Conservation (phyloP, 2,888 invertebrate species). For the Cosmopolites sordidus region DNA sequence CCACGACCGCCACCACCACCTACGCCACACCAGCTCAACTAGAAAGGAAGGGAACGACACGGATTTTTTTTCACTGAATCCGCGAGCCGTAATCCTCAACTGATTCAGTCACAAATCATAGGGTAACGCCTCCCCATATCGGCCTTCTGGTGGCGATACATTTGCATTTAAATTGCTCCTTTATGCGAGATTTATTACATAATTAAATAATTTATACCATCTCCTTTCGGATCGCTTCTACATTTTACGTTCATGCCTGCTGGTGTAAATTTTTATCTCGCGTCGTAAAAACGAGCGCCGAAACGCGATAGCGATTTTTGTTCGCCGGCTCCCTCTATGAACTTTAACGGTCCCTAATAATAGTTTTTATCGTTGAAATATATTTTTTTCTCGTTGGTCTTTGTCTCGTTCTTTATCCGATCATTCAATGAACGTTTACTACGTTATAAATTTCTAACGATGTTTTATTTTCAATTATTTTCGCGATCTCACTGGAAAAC, state of each 20-base stretch:
- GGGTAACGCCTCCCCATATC: slow-evolving; percentile 20
- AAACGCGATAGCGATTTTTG: too few relatives aligned
- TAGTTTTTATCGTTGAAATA: not conserved
- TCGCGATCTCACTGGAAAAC: too few relatives aligned
- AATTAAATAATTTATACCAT: slow-evolving; percentile 27
- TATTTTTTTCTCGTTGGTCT: not conserved
- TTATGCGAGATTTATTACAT: slow-evolving; percentile 28
- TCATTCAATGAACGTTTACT: not conserved
- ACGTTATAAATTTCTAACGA: not conserved
- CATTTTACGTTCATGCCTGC: slow-evolving; percentile 14
- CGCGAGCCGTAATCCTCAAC: slow-evolving; percentile 14
- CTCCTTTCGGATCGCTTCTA: slow-evolving; percentile 17
- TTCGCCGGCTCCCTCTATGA: not conserved
- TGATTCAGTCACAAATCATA: slow-evolving; percentile 25
- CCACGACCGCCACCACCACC: not conserved
- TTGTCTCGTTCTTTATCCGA: not conserved
- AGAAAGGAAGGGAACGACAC: not conserved
- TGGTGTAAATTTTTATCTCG: slow-evolving; percentile 17
- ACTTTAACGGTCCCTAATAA: not conserved
- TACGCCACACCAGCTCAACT: too few relatives aligned
- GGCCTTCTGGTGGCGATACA: slow-evolving; percentile 20
- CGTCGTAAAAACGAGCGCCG: slow-evolving; percentile 10
- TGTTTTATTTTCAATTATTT: not conserved
- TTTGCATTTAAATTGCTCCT: slow-evolving; percentile 28
- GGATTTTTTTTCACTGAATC: not conserved